Conservation (phyloP, 2,797 vertebrate species). For the Synanceia verrucosa region DNA sequence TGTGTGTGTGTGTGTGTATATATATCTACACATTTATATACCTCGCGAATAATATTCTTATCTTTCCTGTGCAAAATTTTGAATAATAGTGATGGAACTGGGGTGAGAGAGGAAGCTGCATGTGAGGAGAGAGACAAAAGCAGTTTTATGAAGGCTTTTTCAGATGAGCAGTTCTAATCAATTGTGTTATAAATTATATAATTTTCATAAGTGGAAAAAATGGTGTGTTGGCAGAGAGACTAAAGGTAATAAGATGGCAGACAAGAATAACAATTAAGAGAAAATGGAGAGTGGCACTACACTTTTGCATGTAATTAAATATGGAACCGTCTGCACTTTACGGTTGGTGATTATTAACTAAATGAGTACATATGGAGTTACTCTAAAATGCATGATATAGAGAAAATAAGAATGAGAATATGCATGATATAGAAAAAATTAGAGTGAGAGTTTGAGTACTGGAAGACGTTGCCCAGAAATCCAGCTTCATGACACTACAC, state of each 20-base stretch:
- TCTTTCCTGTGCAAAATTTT: background rate
- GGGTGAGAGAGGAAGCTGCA: background rate
- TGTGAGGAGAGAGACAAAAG: slow-evolving; percentile 2
- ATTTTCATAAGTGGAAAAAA: slow-evolving; percentile 51
- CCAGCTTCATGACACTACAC: too few species aligned
- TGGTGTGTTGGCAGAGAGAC: slow-evolving; percentile 22
- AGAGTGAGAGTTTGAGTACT: slow-evolving; percentile 19
- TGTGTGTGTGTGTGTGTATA: too few species aligned
- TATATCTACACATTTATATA: too few species aligned
- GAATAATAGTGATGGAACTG: background rate
- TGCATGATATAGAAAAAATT: background rate
- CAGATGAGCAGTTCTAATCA: slow-evolving; percentile 52
- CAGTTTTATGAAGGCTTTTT: slow-evolving; percentile 40
- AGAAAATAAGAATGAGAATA: background rate
- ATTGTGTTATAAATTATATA: slow-evolving; percentile 52
- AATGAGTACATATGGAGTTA: slow-evolving; percentile 1
- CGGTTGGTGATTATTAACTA: slow-evolving; percentile 18
- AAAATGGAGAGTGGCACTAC: background rate
- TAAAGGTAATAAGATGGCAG: slow-evolving; percentile 19
- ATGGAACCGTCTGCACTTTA: slow-evolving; percentile 12
- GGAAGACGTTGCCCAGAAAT: too few species aligned
- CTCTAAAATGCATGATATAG: slow-evolving; percentile 2
- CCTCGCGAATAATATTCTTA: too few species aligned
- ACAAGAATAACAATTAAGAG: slow-evolving; percentile 29
- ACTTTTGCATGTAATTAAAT: slow-evolving; percentile 35